Base-by-base conservation (phyloP, 2,113 vertebrate species). In the Castor canadensis region DNA sequence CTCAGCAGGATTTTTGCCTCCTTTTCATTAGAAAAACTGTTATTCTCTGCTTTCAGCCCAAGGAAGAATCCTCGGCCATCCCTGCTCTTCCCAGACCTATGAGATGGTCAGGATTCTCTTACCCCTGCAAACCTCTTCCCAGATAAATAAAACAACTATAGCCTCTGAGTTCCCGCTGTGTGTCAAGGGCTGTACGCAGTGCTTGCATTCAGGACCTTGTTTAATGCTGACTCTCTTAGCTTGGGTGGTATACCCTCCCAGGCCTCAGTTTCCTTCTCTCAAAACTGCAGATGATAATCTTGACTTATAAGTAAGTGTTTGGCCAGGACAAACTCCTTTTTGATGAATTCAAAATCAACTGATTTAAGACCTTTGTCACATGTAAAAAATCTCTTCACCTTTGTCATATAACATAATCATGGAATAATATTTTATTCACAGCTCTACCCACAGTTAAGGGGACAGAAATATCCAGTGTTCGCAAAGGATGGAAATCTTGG, bases 161-260 rank as follows among this genome's bases (percentile, higher is more conserved):
- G 6, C 8, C 22, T 30, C 5, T 4, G 13, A 52, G 17, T 4
- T 4, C 28, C 9, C 0, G 0, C 17, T 38, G 0, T 17, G 30
- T 38, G 22, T 17, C 20, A 30, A 60, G 9, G 4, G 1, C 6
- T 3, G 0, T 56, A 6, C 1, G 0, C 17, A 52, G 30, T 43
- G 32, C 8, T 20, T 52, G 9, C 13, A 7, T 0, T 1, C 6
- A 0, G 35, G 79, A 54, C 52, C 24, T 83, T 35, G 40, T 52
- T 64, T 28, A 91, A n/a, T 49, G 30, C n/a, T 43, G 16, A 9
- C 20, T 58, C 35, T 58, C 35, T 76, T 54, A 3, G 8, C 60
- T 58, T 87, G 45, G 69, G 5, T 54, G 32, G 24, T 52, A 73
- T 71, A 72, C 40, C 28, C 56, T 54, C 6, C 3, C 47, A 60